Evolutionary conservation across 2,113 vertebrate genomes (phyloP), one percentile per base, ranked within the genome.

Genomic region (Pelmatolapia mariae): DNA sequence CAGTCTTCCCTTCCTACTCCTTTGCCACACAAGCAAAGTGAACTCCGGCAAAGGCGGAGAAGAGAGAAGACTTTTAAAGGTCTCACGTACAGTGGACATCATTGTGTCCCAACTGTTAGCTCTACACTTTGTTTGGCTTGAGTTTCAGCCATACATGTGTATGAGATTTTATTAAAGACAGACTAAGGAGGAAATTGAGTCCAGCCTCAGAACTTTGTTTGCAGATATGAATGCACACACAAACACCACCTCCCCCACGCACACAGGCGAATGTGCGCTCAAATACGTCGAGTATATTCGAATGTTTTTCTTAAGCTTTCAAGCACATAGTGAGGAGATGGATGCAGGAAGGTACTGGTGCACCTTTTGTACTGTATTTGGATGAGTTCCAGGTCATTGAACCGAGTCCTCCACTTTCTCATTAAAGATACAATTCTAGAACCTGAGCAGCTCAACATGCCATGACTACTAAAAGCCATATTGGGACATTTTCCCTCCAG

Each of bases 301-400:
- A 22, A 45, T 29, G 66, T 83, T 36, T 84, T 3, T 19, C 24
- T 2, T 31, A 4, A 5, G 68, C 66, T 38, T 71, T 79, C 19
- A 63, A 26, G 83, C 86, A 54, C 84, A 61, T 66, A 87, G 11
- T 11, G 66, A 33, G 38, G 26, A 56, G 84, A 38, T 26, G 29
- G 84, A 57, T 2, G 1, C 81, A 80, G 87, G 92, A 92, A 94
- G 91, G 90, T 18, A 36, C 33, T 80, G 4, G 8, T 12, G 24
- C 52, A 19, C 68, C 82, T 91, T 87, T 90, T 88, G 86, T 85
- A 11, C 86, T n/a, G 50, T 13, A 12, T 80, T 86, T 94, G 88
- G 89, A 89, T 5, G 19, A 24, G 22, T 86, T 94, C 93, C 93
- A 92, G 91, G 78, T 92, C 94, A 87, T 33, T 80, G 88, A 92